Evolutionary conservation across 2,888 invertebrate species (phyloP), one percentile per base, ranked within the genome.

Genomic region (Epinotia demarniana): DNA sequence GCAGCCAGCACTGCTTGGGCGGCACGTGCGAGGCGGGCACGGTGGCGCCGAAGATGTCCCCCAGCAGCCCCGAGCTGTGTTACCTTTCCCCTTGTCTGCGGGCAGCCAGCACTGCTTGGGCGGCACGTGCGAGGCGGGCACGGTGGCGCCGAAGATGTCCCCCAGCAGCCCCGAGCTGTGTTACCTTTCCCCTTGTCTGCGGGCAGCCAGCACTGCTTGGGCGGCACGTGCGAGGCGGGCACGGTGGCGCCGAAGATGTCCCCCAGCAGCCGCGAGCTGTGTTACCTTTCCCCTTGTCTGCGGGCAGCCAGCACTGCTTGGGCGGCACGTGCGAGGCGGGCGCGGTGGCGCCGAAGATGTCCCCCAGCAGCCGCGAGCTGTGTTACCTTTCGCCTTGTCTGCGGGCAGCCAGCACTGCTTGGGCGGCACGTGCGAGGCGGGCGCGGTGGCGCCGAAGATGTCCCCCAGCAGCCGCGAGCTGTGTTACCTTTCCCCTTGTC

Each of bases 321-420:
- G 99, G 98, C 75, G 98, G 96, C 72, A 96, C 95, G 85, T 96
- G 97, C 82, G 96, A 96, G 18, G 96, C 95, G 5, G 97, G 95
- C 4, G 96, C 93, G 3, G 96, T 90, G 5, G 87, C 89, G 13
- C 93, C 92, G 93, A 99, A 99, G 83, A 99, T 99, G 86, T 99
- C 99, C 1, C 99, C 98, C 46, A 99, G 94, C 19, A 98, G 94
- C 0, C 98, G 98, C 5, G 96, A 89, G 0, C 94, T 90, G 68
- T n/a, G n/a, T n/a, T n/a, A n/a, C 93, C 95, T 92, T 96, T 96
- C 70, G 98, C 99, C 88, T 98, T 98, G 82, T 98, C 97, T 1
- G 99, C 99, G n/a, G 98, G 98, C 83, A 99, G 93, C 99, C 99
- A 99, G 82, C 97, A 97, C 84, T 97, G 96, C 92, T 98, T 98